Evolutionary conservation across 2,888 invertebrate genomes (phyloP).

Genomic region (Hemithea aestivaria): DNA sequence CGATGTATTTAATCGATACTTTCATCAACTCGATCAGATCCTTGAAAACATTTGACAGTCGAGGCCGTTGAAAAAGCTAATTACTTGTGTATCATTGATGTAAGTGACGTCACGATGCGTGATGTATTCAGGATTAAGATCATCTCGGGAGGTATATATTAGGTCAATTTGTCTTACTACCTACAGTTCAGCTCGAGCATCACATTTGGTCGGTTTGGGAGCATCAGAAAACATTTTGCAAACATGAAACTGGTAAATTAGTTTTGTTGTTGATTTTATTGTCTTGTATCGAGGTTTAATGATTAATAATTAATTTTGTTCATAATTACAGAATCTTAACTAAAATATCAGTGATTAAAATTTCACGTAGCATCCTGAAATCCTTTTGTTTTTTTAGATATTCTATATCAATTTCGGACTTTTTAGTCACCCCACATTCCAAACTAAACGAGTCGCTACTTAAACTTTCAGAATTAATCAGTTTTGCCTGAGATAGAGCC

Average conservation of each 20-base stretch:
- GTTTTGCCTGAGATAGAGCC: too few species aligned
- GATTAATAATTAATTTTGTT: too few species aligned
- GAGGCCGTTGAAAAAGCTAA: conserved; percentile 60
- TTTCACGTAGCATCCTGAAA: too few species aligned
- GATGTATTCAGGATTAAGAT: conserved; percentile 56
- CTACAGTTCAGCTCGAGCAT: conserved; percentile 45
- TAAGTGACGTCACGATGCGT: conserved; percentile 57
- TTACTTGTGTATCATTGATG: conserved; percentile 34
- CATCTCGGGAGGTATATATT: conserved; percentile 60
- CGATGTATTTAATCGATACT: conserved; percentile 21
- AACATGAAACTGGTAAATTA: conserved; percentile 71
- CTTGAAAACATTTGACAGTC: conserved; percentile 56
- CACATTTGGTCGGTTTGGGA: conserved; percentile 36
- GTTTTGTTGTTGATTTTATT: conserved; percentile 18
- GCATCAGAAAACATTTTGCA: conserved; percentile 23
- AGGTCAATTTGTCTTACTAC: conserved; percentile 45
- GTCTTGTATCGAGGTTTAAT: too few species aligned
- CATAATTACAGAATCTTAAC: too few species aligned
- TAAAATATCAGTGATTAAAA: too few species aligned
- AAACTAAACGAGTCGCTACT: too few species aligned
- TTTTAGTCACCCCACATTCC: too few species aligned
- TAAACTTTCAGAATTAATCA: too few species aligned
- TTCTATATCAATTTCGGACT: too few species aligned
- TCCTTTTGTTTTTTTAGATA: too few species aligned
- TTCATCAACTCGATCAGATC: conserved; percentile 39